Percentiles rank a stretch among this genome's conserved stretches.
These are phyloP conservation scores for Sphyrna mokarran DNA, from an alignment of 2,113 vertebrate genomes.

Conservation along the genomic window DNA sequence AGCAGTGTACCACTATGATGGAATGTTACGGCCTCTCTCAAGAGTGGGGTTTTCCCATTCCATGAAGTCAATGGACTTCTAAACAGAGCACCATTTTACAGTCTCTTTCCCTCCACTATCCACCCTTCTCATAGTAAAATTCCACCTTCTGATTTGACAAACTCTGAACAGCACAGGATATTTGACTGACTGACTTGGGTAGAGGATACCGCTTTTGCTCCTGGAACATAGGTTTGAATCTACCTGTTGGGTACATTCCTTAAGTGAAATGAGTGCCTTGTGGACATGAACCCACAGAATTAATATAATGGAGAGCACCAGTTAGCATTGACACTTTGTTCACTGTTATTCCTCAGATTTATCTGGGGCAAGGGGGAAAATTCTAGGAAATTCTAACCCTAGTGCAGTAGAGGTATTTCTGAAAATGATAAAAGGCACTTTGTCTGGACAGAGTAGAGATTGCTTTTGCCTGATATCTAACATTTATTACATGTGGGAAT, in stretches of 20 bases:
- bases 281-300: neutral
- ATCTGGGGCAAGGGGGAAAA: neutral
- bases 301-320: neutral
- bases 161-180: neutral
- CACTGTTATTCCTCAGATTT: neutral
- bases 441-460: neutral
- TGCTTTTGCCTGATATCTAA: neutral
- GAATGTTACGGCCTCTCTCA: no score
- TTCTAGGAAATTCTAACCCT: neutral
- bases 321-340: neutral
- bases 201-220: neutral
- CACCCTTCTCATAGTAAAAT: no score
- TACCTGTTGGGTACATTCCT: neutral
- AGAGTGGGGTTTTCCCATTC: no score
- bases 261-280: neutral
- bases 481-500: neutral
- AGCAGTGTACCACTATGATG: neutral
- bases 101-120: no score
- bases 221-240: neutral
- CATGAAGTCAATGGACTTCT: no score
- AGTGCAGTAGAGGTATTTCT: neutral
- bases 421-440: neutral
- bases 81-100: no score
- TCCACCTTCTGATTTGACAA: no score
- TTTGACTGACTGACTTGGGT: neutral